phyloP scores from a whole-genome alignment of 2,888 invertebrate species.

The Lacanobia oleracea region DNA sequence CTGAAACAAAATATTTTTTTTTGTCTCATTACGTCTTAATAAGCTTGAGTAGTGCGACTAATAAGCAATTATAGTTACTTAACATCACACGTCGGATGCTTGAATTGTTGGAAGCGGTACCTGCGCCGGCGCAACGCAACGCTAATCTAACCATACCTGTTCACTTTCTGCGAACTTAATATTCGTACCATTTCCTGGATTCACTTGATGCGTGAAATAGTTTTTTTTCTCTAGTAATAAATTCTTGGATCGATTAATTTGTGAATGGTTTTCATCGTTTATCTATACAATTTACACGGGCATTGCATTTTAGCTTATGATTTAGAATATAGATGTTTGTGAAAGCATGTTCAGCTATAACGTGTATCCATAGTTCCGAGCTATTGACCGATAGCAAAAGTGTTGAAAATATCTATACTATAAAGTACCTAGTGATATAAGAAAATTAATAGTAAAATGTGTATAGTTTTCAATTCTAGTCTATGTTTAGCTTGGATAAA shows the following conservation, averaged over 20 bases:
- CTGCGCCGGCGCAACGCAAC: conserved; percentile 58
- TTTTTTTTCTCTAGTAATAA: conserved; percentile 26
- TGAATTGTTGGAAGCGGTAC: conserved; percentile 59
- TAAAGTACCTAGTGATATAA: background rate
- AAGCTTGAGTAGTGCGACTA: conserved; percentile 66
- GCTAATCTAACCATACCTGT: conserved; percentile 59
- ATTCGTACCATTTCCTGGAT: conserved; percentile 65
- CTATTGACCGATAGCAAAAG: background rate
- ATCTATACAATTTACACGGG: background rate
- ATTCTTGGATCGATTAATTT: conserved; percentile 16
- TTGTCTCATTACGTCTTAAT: conserved; percentile 58
- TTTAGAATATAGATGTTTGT: background rate
- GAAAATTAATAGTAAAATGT: too few relatives aligned
- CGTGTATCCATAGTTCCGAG: background rate
- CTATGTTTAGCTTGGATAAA: background rate
- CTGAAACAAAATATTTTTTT: background rate
- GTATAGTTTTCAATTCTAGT: too few relatives aligned
- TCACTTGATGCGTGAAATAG: conserved; percentile 62
- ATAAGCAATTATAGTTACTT: conserved; percentile 76
- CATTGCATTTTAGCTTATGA: conserved; percentile 2
- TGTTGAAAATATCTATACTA: too few relatives aligned
- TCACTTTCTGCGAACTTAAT: conserved; percentile 65
- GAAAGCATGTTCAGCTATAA: background rate
- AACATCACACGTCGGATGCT: conserved; percentile 73
- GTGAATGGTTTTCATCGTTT: background rate